Percentiles rank a stretch among this genome's conserved stretches.
Evolutionary conservation across 1,140 invertebrate species (phyloP).

Genomic region (Leptonema lineaticorne): DNA sequence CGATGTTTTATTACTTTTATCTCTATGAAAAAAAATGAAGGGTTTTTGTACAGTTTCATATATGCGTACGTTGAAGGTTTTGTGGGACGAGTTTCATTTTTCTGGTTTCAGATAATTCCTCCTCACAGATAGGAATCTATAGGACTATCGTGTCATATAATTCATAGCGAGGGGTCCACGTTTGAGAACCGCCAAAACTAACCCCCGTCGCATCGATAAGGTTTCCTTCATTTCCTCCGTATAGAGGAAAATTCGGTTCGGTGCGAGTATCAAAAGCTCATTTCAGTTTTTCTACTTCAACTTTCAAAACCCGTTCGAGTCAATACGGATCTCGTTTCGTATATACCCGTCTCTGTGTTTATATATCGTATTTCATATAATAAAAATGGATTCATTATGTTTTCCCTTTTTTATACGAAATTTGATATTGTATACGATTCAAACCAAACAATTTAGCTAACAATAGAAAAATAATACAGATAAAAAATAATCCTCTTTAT

Average conservation of each 20-base stretch:
- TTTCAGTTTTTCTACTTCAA: not conserved
- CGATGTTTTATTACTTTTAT: not conserved
- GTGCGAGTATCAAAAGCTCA: not conserved
- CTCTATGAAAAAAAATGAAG: not conserved
- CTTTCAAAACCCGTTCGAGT: not conserved
- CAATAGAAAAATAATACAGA: too few relatives aligned
- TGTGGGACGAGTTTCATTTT: too few relatives aligned
- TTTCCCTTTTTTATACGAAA: slow-evolving; percentile 1
- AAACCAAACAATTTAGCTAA: too few relatives aligned
- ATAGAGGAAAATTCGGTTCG: not conserved
- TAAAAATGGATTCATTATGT: slow-evolving; percentile 1
- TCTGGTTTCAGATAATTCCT: slow-evolving; percentile 1
- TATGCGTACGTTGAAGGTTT: too few relatives aligned
- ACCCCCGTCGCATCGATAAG: slow-evolving; percentile 19
- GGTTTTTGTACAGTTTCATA: too few relatives aligned
- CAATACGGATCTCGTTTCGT: not conserved
- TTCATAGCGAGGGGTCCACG: not conserved
- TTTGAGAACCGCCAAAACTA: not conserved
- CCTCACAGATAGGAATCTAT: slow-evolving; percentile 6
- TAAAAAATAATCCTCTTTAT: too few relatives aligned
- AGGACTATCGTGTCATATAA: not conserved
- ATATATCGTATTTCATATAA: not conserved
- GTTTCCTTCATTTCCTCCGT: slow-evolving; percentile 32
- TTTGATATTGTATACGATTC: slow-evolving; percentile 6
- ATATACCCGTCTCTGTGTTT: too few relatives aligned